Evolutionary conservation across 1,140 invertebrate species (phyloP), one percentile per base, ranked within the genome.

Genomic region (Nymphalis io): DNA sequence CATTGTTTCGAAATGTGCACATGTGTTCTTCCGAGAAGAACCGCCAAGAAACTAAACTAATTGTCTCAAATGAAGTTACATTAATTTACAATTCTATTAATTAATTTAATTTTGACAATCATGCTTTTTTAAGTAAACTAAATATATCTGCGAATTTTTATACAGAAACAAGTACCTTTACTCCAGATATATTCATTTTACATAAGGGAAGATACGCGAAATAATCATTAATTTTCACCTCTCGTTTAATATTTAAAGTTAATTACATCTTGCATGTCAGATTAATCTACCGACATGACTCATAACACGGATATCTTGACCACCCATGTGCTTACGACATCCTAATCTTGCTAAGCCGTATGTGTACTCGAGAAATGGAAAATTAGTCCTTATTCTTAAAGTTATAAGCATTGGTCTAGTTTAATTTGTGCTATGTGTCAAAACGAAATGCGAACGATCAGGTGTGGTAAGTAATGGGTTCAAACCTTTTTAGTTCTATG

Each of bases 301-400:
- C 51, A 55, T n/a, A 21, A 51, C 48, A 20, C 1, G 40, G 21
- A 27, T 55, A n/a, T 27, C 51, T 55, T 16, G 51, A 55, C 51
- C 51, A 55, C 51, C 51, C 51, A 55, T 55, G 51, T 55, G 27
- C 27, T 44, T 55, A 55, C 51, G 23, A 55, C 51, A 55, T 27
- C 12, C 51, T 27, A 55, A 55, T 27, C 21, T 55, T 10, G 23
- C 51, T 51, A 10, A 44, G 20, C 12, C 13, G 12, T 27, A 55
- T 16, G 1, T 33, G 51, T 20, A 20, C 16, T n/a, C 3, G 1
- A 21, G 0, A 20, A 8, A 51, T 16, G 18, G 18, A 11, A 51
- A 20, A 18, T 20, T 20, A 51, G 20, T 6, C 48, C 23, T 27
- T 21, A 33, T 27, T 13, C 4, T 10, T 0, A 0, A 23, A 21